Conservation (phyloP, 2,797 vertebrate genomes). For the Alectoris magna region DNA sequence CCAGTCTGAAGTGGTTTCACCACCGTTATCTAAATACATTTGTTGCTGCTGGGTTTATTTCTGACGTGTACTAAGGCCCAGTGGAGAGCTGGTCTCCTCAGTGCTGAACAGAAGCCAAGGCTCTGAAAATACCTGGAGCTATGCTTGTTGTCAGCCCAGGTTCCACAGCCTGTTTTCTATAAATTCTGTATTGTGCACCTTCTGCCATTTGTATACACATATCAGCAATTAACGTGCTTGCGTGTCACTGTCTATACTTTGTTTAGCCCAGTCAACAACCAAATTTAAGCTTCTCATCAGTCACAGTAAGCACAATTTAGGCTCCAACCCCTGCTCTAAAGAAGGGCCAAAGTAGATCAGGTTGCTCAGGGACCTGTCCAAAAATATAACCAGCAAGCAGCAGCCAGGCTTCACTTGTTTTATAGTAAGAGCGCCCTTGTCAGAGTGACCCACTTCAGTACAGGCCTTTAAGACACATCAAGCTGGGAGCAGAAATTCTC, state of each 20-base stretch:
- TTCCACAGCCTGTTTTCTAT: neutral
- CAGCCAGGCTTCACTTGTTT: neutral
- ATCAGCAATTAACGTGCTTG: too few relatives aligned
- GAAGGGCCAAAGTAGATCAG: neutral
- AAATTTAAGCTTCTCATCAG: neutral
- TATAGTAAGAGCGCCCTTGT: neutral
- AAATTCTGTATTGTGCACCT: neutral
- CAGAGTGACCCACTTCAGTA: neutral
- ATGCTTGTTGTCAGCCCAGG: neutral
- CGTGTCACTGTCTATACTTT: too few relatives aligned
- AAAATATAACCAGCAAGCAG: neutral
- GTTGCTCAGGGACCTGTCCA: neutral
- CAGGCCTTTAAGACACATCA: neutral
- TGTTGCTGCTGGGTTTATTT: neutral
- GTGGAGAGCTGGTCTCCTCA: conserved; percentile 1
- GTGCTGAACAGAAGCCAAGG: neutral
- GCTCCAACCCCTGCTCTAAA: neutral
- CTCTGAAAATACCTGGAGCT: neutral
- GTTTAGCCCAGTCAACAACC: neutral
- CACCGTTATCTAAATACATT: accelerated
- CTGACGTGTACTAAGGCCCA: neutral
- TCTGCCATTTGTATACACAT: accelerated
- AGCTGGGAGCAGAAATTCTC: neutral
- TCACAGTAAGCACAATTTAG: neutral
- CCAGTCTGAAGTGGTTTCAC: neutral